A percentile compares a stretch with the other conserved stretches of the same genome.
phyloP scores from a whole-genome alignment of 2,797 vertebrate species.

The Manis javanica region DNA sequence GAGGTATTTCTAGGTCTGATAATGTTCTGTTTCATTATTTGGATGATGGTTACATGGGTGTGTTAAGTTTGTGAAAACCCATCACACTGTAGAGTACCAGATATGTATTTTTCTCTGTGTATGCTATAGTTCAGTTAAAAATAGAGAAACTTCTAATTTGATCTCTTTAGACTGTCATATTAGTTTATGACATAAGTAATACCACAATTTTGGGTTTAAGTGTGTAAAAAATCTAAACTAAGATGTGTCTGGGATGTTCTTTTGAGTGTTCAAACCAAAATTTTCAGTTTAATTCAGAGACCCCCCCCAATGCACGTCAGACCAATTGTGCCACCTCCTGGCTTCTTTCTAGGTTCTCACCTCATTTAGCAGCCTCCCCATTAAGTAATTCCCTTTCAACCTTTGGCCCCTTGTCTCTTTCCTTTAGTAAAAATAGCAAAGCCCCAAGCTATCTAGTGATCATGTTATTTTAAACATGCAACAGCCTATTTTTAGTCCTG shows the following conservation, averaged over 20 bases:
- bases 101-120: background rate
- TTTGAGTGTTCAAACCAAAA: background rate
- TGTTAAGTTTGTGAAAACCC: conserved; percentile 41
- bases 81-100: conserved; percentile 15
- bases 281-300: conserved; percentile 35
- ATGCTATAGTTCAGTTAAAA: conserved; percentile 29
- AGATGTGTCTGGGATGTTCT: conserved; percentile 3
- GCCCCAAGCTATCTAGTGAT: conserved; percentile 72
- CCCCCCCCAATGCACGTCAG: background rate
- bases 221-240: conserved; percentile 36
- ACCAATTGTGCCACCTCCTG: conserved; percentile 59
- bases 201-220: conserved; percentile 27
- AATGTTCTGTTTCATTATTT: conserved; percentile 33
- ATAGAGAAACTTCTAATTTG: conserved; percentile 39
- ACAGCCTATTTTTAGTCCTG: conserved; percentile 79
- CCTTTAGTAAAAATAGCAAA: conserved; percentile 80
- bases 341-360: conserved; percentile 34
- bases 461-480: conserved; percentile 76
- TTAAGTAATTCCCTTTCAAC: conserved; percentile 58
- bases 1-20: background rate
- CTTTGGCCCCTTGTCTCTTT: conserved; percentile 63
- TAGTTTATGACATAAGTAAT: conserved; percentile 50
- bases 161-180: background rate
- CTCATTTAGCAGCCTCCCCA: conserved; percentile 27
- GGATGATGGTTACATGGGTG: background rate